Evolutionary conservation across 2,797 vertebrate species (phyloP).

Genomic region (Cuculus canorus): DNA sequence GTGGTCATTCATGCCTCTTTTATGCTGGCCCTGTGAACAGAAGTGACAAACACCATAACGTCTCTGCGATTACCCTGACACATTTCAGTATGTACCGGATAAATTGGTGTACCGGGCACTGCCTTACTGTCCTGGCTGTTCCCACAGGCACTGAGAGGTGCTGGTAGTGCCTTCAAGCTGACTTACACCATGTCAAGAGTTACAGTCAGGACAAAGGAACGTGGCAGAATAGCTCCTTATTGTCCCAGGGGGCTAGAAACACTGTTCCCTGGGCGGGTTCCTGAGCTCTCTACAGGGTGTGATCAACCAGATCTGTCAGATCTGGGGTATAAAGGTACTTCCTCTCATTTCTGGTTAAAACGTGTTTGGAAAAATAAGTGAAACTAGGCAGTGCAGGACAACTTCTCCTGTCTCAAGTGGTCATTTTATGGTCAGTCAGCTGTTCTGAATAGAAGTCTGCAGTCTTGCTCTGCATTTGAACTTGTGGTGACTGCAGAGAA

Average conservation of each 20-base stretch:
- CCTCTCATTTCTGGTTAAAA: not conserved
- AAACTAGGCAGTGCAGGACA: not conserved
- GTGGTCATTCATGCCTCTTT: not conserved
- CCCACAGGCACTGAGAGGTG: not conserved
- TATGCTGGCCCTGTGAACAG: not conserved
- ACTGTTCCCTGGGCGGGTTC: not conserved
- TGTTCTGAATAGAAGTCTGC: not conserved
- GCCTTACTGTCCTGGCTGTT: not conserved
- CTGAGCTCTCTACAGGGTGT: not conserved
- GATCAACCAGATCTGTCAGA: not conserved
- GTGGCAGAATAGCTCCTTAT: not conserved
- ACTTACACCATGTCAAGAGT: not conserved
- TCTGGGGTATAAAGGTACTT: not conserved
- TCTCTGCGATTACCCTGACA: not conserved
- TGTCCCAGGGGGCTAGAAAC: not conserved
- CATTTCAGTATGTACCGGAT: not conserved
- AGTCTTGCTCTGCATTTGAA: not conserved
- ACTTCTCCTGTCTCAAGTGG: not conserved
- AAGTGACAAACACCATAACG: not conserved
- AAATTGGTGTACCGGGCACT: not conserved
- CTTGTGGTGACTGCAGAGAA: not conserved
- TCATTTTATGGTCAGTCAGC: not conserved
- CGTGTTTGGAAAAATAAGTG: not conserved
- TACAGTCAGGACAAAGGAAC: not conserved
- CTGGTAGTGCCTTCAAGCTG: not conserved